Base-by-base conservation (phyloP, 2,113 vertebrate genomes). In the Rhineura floridana region DNA sequence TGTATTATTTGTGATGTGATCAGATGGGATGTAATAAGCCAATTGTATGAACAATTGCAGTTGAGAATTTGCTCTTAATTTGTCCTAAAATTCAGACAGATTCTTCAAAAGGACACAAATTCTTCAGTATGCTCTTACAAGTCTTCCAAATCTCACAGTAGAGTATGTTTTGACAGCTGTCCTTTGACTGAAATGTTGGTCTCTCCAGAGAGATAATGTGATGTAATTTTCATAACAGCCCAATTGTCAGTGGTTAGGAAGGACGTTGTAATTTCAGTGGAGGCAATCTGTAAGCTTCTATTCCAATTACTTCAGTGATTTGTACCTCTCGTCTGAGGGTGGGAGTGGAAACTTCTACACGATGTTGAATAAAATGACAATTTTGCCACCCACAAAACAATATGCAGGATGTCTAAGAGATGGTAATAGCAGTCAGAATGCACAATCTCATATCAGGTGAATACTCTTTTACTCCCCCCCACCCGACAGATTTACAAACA, bases 281-380 rank as follows among this genome's bases (percentile, higher is more conserved):
- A 93, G 94, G 90, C 94, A 90, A 90, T 95, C 93, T 93, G 84
- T 79, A 90, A 94, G 91, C 90, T 92, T 85, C 89, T 82, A 91
- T 87, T 81, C 88, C 93, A 83, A 89, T 95, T 93, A 86, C 88
- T 87, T 95, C 80, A 81, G 90, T 94, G 91, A 94, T 95, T 92
- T 89, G 94, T 89, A 93, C 88, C 90, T 94, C 93, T 89, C 65
- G 73, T 94, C 93, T 83, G 82, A 90, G 85, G 90, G 91, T 88
- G 84, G 91, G 94, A 95, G 90, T 94, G 95, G 96, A 97, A 97
- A 97, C 95, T 94, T 94, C 95, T 94, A 83, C 93, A 94, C 95
- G 91, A 93, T 94, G 95, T 91, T 90, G 90, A 92, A 87, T 69
- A 88, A 91, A 92, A 94, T 96, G 90, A 97, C 94, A 96, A 96